A percentile compares a stretch with the other conserved stretches of the same genome.
Conservation (phyloP, 1,140 invertebrate genomes). For the Aplysia californica region DNA sequence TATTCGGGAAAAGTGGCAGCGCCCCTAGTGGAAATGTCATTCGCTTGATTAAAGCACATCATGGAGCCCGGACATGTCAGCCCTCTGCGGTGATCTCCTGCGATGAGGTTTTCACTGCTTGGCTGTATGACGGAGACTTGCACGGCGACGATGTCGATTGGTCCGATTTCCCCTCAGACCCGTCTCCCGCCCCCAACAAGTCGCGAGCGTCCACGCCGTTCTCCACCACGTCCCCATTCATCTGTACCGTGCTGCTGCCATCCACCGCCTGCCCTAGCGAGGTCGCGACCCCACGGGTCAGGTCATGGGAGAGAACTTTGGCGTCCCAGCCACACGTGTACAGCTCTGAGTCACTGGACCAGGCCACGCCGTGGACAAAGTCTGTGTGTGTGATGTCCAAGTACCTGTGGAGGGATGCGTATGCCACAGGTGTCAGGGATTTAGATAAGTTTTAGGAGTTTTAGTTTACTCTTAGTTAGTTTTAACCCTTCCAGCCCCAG, state of each 20-base stretch:
- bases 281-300: not conserved
- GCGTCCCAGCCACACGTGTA: conserved; percentile 22
- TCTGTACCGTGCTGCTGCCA: not conserved
- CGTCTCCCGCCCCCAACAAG: not conserved
- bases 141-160: no score
- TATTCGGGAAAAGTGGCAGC: no score
- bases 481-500: no score
- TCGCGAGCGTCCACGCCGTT: not conserved
- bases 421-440: not conserved
- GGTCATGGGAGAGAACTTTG: conserved; percentile 9
- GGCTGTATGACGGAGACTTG: conserved; percentile 6
- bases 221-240: not conserved
- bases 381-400: conserved; percentile 6
- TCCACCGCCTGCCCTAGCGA: not conserved
- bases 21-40: no score
- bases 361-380: conserved; percentile 20
- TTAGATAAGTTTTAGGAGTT: not conserved
- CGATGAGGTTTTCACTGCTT: not conserved
- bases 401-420: not conserved
- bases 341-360: conserved; percentile 11
- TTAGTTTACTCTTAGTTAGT: not conserved
- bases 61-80: no score
- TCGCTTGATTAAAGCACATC: no score
- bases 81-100: no score
- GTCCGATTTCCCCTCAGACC: not conserved